Conservation (phyloP, 2,797 vertebrate species). For the Enoplosus armatus region DNA sequence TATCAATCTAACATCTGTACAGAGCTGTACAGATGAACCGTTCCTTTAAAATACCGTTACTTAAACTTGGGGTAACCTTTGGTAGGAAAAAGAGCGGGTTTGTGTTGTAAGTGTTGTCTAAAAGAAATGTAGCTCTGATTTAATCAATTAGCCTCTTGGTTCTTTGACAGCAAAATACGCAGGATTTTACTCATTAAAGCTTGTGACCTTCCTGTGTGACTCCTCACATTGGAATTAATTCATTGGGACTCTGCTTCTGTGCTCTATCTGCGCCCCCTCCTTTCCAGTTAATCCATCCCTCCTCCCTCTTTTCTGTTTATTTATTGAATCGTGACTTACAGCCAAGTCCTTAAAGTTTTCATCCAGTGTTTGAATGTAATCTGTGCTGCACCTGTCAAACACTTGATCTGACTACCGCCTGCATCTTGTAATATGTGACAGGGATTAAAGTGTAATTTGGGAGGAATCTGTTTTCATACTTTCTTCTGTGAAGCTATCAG, state of each 20-base stretch:
- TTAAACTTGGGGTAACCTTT: neutral
- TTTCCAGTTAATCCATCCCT: neutral
- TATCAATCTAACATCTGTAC: neutral
- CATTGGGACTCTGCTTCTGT: neutral
- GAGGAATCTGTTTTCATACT: constrained; percentile 57
- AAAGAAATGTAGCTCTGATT: neutral
- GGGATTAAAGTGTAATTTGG: constrained; percentile 55
- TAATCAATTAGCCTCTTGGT: neutral
- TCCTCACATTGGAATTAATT: constrained; percentile 2
- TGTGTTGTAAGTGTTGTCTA: neutral
- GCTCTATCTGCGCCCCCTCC: neutral
- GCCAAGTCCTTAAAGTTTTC: neutral
- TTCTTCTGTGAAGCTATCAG: constrained; percentile 38
- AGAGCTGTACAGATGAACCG: no score
- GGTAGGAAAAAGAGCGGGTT: neutral
- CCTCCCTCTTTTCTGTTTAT: neutral
- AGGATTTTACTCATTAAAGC: neutral
- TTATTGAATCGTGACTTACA: constrained; percentile 19
- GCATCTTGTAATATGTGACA: constrained; percentile 29
- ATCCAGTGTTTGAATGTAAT: constrained; percentile 6
- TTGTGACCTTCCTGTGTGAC: constrained; percentile 12
- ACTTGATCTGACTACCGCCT: constrained; percentile 9
- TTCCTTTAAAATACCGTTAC: neutral
- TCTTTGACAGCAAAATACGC: neutral
- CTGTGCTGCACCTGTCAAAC: constrained; percentile 32